Conservation (phyloP, 2,888 invertebrate genomes). For the Rhamphomyia laevipes region DNA sequence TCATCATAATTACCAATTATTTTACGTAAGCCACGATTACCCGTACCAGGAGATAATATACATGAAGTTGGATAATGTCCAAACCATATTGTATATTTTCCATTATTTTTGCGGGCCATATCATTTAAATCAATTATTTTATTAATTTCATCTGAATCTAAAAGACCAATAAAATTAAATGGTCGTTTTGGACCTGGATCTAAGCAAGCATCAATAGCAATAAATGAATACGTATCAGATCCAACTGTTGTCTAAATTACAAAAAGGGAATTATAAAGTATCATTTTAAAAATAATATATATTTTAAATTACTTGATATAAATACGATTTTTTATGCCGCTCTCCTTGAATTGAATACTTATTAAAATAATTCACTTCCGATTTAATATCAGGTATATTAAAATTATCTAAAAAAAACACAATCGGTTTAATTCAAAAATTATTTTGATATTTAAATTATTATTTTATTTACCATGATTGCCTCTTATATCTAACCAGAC, state of each 20-base stretch:
- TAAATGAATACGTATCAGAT: slow-evolving; percentile 58
- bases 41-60: slow-evolving; percentile 49
- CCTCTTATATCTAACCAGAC: slow-evolving; percentile 83
- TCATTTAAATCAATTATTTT: slow-evolving; percentile 45
- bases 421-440: not conserved
- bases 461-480: slow-evolving; percentile 53
- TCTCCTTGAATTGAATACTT: slow-evolving; percentile 71
- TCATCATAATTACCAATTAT: slow-evolving; percentile 47
- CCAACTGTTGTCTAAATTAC: slow-evolving; percentile 38
- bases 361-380: slow-evolving; percentile 61
- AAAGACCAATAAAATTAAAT: slow-evolving; percentile 79
- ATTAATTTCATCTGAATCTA: slow-evolving; percentile 47
- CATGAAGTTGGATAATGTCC: slow-evolving; percentile 89
- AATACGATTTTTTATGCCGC: slow-evolving; percentile 58
- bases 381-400: slow-evolving; percentile 57
- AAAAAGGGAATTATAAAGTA: too few relatives aligned
- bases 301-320: slow-evolving; percentile 47
- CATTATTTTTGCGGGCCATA: slow-evolving; percentile 40
- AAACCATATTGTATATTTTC: slow-evolving; percentile 63
- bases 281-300: too few relatives aligned
- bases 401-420: slow-evolving; percentile 64
- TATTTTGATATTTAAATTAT: slow-evolving; percentile 1
- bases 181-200: slow-evolving; percentile 78
- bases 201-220: slow-evolving; percentile 77
- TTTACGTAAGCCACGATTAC: slow-evolving; percentile 42